Evolutionary conservation across 1,140 invertebrate genomes (phyloP), one percentile per base, ranked within the genome.

Genomic region (Teleopsis dalmanni): DNA sequence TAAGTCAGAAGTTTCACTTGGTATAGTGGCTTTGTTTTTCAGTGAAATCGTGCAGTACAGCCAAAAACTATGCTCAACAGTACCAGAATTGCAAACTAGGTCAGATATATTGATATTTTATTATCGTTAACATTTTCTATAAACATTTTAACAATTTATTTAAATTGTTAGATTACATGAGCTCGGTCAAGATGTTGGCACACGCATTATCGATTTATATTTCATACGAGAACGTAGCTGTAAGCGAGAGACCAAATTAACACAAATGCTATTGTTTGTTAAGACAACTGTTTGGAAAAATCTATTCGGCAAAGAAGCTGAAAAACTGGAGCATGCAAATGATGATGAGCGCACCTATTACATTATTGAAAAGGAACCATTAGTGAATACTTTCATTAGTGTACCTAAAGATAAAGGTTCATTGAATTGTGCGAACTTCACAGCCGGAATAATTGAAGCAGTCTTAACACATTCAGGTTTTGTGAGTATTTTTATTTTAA

Each of bases 41-140:
- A 95, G 93, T 3, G 96, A 99, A 80, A 83, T 98, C 46, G 93
- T 99, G 5, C 93, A 98, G 70, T 99, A 98, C 73, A 95, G 91
- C 67, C 95, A 98, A 72, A 96, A 94, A 72, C 80, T 91, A 65
- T 92, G 94, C 18, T 89, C 90, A 58, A 95, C 91, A 9, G 89
- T 98, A 33, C 85, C 91, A 19, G 95, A 99, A 71, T 74, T 98
- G 35, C 95, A 98, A 48, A 62, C 57, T 23, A 65, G 63, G 68
- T 70, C 21, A 25, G 44, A 2, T 16, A 16, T 8, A 23, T 19
- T 22, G 8, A 10, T 13, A 21, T 27, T 26, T 45, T 40, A 9
- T 11, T 23, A 34, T 42, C n/a, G 25, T 21, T 29, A 10, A 3
- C 2, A 18, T 29, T 29, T 29, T 33, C 8, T 3, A 13, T 3